phyloP scores from a whole-genome alignment of 2,797 vertebrate species.

The Bradypodion ventrale region DNA sequence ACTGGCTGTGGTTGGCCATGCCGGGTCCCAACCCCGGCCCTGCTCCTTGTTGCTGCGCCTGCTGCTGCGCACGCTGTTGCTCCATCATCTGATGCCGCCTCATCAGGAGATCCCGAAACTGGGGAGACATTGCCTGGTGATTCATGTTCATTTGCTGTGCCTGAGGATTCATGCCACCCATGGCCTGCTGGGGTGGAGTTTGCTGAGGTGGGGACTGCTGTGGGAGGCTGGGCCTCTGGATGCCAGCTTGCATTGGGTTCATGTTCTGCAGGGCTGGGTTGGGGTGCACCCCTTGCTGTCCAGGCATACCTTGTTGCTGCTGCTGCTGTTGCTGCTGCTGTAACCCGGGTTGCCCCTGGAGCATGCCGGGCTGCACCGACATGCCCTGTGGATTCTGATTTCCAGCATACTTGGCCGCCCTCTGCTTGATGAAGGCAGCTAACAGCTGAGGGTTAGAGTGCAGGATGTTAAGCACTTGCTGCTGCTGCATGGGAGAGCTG shows the following conservation, averaged over 20 bases:
- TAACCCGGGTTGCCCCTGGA: constrained; percentile 86
- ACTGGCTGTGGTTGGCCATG: constrained; percentile 87
- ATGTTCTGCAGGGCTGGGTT: constrained; percentile 77
- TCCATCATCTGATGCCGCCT: constrained; percentile 86
- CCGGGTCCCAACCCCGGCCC: constrained; percentile 70
- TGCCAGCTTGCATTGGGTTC: constrained; percentile 78
- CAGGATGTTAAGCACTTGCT: constrained; percentile 96
- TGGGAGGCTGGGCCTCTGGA: constrained; percentile 76
- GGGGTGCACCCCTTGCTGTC: constrained; percentile 80
- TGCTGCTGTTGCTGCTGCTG: constrained; percentile 78
- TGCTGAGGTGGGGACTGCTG: constrained; percentile 71
- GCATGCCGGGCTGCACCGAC: constrained; percentile 79
- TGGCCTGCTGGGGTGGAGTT: constrained; percentile 73
- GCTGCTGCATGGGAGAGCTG: constrained; percentile 93
- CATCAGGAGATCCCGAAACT: constrained; percentile 90
- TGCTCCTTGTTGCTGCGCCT: constrained; percentile 81
- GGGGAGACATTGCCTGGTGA: constrained; percentile 81
- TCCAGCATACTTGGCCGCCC: constrained; percentile 87
- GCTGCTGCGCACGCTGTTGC: constrained; percentile 87
- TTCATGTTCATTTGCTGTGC: constrained; percentile 88
- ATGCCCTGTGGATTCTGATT: constrained; percentile 73
- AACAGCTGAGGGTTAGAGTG: constrained; percentile 93
- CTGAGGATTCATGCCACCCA: constrained; percentile 81
- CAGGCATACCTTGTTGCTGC: constrained; percentile 81
- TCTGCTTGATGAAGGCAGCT: constrained; percentile 96